phyloP scores from a whole-genome alignment of 2,888 invertebrate genomes.

The Barypeithes pellucidus region DNA sequence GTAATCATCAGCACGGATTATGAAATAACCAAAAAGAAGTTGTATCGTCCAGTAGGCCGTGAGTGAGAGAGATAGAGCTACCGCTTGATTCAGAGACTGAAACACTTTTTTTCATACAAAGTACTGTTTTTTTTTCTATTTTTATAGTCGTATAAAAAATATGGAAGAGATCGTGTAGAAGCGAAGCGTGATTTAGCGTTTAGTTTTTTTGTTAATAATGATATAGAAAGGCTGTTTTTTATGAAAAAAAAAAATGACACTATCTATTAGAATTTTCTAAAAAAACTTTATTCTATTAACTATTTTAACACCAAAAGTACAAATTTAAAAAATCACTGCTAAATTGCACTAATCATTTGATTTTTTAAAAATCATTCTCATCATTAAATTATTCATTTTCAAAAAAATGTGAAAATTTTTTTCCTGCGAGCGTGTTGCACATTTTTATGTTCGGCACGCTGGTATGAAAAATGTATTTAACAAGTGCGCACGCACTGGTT shows the following conservation, averaged over 20 bases:
- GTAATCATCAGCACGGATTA: constrained; percentile 91
- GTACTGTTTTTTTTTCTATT: constrained; percentile 62
- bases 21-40: constrained; percentile 90
- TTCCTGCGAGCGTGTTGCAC: too few species aligned
- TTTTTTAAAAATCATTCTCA: background rate
- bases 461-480: too few species aligned
- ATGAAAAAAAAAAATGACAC: constrained; percentile 9
- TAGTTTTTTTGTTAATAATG: constrained; percentile 60
- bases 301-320: constrained; percentile 41
- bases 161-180: constrained; percentile 58
- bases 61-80: constrained; percentile 38
- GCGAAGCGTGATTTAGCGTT: constrained; percentile 64
- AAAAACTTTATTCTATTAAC: background rate
- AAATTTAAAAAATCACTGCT: constrained; percentile 34
- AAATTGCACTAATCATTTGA: background rate
- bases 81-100: constrained; percentile 57
- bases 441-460: too few species aligned
- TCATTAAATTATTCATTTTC: constrained; percentile 6
- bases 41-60: constrained; percentile 76
- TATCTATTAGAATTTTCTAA: constrained; percentile 9
- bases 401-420: constrained; percentile 6
- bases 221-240: constrained; percentile 50
- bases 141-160: constrained; percentile 59
- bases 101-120: constrained; percentile 54
- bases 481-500: too few species aligned